Evolutionary conservation across 2,888 invertebrate species (phyloP).

Genomic region (Temnothorax rugatulus): DNA sequence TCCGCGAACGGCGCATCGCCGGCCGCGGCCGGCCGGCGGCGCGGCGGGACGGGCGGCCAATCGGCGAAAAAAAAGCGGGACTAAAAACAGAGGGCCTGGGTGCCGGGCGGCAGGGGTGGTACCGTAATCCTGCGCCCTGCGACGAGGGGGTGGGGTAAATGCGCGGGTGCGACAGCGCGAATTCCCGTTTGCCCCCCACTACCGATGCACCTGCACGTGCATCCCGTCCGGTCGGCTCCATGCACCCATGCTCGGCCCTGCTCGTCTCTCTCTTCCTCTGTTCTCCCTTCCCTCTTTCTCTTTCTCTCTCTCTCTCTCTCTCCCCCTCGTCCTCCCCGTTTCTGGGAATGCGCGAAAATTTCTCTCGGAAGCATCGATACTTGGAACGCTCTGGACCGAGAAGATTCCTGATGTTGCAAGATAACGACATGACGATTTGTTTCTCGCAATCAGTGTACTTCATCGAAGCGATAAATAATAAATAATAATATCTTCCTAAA

Average conservation of each 20-base stretch:
- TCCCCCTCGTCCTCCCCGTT: neutral
- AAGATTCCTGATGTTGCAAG: neutral
- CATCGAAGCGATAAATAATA: neutral
- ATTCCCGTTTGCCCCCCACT: conserved; percentile 76
- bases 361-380: conserved; percentile 16
- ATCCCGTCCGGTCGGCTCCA: conserved; percentile 73
- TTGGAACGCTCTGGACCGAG: neutral
- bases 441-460: neutral
- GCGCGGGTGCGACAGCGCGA: conserved; percentile 82
- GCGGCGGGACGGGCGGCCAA: conserved; percentile 76
- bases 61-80: conserved; percentile 81
- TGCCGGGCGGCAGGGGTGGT: conserved; percentile 80
- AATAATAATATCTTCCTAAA: neutral
- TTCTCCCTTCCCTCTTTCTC: neutral
- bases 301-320: neutral
- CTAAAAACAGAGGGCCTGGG: conserved; percentile 81
- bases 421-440: neutral
- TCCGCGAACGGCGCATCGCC: conserved; percentile 74
- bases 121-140: conserved; percentile 82
- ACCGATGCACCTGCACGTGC: conserved; percentile 79
- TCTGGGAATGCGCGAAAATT: conserved; percentile 32
- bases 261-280: conserved; percentile 12
- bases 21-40: conserved; percentile 61
- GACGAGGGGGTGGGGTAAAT: conserved; percentile 81
- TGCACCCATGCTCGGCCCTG: conserved; percentile 61